Evolutionary conservation across 2,797 vertebrate genomes (phyloP).

Genomic region (Xerus rutilus): DNA sequence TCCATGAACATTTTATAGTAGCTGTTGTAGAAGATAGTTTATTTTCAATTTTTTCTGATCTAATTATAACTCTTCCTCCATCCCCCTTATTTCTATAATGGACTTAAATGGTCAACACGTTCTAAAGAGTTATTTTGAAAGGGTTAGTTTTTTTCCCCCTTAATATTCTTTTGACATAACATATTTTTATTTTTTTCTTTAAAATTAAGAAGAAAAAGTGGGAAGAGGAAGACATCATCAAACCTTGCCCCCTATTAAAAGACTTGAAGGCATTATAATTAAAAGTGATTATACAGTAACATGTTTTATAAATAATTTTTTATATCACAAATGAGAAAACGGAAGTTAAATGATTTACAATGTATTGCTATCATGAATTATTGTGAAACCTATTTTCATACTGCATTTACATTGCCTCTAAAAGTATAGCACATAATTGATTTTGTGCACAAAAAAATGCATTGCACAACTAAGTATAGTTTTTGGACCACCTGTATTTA

Average conservation of each 20-base stretch:
- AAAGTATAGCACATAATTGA: not conserved
- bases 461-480: not conserved
- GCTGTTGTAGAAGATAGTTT: not conserved
- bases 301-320: not conserved
- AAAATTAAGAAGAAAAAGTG: not conserved
- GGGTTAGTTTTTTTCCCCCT: not conserved
- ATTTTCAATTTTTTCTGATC: not conserved
- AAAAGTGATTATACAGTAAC: not conserved
- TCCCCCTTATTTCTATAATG: not conserved
- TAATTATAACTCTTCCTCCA: not conserved
- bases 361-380: not conserved
- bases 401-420: not conserved
- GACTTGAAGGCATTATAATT: not conserved
- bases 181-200: not conserved
- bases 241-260: not conserved
- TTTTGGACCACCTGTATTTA: not conserved
- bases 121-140: not conserved
- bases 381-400: not conserved
- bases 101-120: not conserved
- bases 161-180: not conserved
- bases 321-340: not conserved
- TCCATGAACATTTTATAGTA: not conserved
- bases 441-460: not conserved
- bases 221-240: not conserved
- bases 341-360: not conserved